A percentile compares a stretch with the other conserved stretches of the same genome.
These are phyloP conservation scores for Ochotona princeps DNA, from an alignment of 2,113 vertebrate genomes.

Conservation along the genomic window DNA sequence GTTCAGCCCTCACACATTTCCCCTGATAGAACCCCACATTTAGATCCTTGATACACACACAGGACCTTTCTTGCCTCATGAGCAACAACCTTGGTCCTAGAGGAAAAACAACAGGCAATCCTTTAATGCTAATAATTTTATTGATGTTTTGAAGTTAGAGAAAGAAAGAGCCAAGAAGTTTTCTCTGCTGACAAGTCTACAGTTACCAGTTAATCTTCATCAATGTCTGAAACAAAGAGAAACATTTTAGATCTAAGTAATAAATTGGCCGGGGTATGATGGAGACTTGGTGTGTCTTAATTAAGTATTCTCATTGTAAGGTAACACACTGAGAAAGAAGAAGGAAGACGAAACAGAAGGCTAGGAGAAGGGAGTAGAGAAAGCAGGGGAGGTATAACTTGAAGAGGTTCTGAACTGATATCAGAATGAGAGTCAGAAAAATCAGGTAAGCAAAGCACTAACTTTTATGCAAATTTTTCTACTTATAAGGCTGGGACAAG, in stretches of 20 bases:
- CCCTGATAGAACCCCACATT: background rate
- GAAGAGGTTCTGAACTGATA: background rate
- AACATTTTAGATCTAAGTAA: background rate
- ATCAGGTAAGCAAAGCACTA: background rate
- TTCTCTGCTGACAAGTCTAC: background rate
- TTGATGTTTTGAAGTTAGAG: constrained; percentile 20
- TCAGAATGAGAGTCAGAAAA: background rate
- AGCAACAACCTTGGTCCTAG: background rate
- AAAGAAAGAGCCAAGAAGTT: background rate
- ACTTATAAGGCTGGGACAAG: background rate
- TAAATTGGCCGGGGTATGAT: background rate
- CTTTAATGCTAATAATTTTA: constrained; percentile 47
- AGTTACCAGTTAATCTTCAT: background rate
- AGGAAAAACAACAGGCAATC: constrained; percentile 16
- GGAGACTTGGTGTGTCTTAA: background rate
- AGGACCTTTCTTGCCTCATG: background rate
- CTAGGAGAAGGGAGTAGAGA: too few species aligned
- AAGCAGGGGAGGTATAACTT: background rate
- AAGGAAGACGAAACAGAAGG: background rate
- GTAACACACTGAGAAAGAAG: background rate
- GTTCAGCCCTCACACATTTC: background rate
- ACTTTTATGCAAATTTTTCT: background rate
- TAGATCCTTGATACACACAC: background rate
- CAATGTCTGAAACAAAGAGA: constrained; percentile 45
- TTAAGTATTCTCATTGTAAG: background rate